Base-by-base conservation (phyloP, 2,113 vertebrate genomes). In the Salvelinus alpinus region DNA sequence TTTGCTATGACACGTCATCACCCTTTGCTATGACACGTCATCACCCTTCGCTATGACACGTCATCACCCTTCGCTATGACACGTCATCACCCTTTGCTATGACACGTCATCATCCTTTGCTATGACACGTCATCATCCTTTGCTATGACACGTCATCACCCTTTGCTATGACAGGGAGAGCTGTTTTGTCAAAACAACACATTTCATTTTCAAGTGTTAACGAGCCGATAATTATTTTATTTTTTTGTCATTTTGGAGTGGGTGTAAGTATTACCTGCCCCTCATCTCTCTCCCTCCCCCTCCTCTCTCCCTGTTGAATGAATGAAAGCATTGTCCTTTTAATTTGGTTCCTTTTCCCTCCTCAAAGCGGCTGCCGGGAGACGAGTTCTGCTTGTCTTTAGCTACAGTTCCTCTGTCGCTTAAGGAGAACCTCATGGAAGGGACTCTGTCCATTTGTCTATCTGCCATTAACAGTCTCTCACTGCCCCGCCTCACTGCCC, bases 401-500 rank as follows among this genome's bases (percentile, higher is more conserved):
- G 25, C 11, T 27, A 14, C 64, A 1, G n/a, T 65, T 65, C 64
- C 95, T 94, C 92, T 94, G 76, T 91, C 92, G 92, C 90, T 94
- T 92, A 94, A 89, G 92, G 91, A 93, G 92, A 93, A 92, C 92
- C 7, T 7, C 34, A 38, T 2, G 34, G 34, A 38, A 38, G 48
- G 14, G 13, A 16, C 13, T 51, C 48, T 3, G 48, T 4, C 12
- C 48, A 16, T 13, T 51, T 94, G 92, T 92, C 93, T 91, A 86
- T 89, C 89, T 84, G 87, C 92, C 92, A 92, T 94, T 93, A 85
- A 78, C 84, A 91, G 90, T 91, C 91, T 89, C 91, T 89, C 91
- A 90, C n/a, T n/a, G n/a, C n/a, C n/a, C n/a, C n/a, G n/a, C n/a
- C n/a, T n/a, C n/a, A n/a, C n/a, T n/a, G 92, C 92, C 90, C 54